phyloP scores from a whole-genome alignment of 2,888 invertebrate species.

The Drosophila seclusa region DNA sequence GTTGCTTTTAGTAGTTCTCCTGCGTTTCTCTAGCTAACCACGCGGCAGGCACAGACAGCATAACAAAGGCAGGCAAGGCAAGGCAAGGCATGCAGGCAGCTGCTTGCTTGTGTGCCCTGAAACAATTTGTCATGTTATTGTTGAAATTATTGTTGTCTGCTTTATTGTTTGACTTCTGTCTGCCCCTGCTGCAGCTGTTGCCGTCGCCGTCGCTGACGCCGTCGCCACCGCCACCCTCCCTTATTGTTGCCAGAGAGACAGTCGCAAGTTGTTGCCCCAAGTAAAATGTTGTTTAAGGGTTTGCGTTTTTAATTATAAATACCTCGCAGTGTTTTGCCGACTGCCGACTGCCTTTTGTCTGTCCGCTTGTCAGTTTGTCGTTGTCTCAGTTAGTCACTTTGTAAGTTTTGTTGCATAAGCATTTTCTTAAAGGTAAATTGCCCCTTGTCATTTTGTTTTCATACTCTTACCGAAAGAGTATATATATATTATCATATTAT shows the following conservation, averaged over 20 bases:
- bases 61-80: not conserved
- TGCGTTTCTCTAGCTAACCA: conserved; percentile 17
- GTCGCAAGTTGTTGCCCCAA: conserved; percentile 44
- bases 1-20: conserved; percentile 26
- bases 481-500: not conserved
- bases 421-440: conserved; percentile 56
- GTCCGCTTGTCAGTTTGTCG: conserved; percentile 36
- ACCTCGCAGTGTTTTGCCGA: conserved; percentile 58
- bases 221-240: not conserved
- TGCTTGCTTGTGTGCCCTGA: conserved; percentile 60
- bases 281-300: conserved; percentile 73
- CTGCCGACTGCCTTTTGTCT: conserved; percentile 30
- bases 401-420: conserved; percentile 35
- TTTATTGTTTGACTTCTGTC: conserved; percentile 80
- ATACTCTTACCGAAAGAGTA: conserved; percentile 11
- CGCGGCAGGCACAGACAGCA: not conserved
- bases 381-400: conserved; percentile 11
- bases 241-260: conserved; percentile 5
- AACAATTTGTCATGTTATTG: conserved; percentile 79
- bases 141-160: conserved; percentile 78
- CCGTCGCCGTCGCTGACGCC: not conserved
- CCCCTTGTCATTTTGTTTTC: conserved; percentile 28
- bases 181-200: conserved; percentile 33
- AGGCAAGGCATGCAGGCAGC: conserved; percentile 5
- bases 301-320: conserved; percentile 78